Evolutionary conservation across 92 coral and sea anemone species (phyloP).

Genomic region (Ricordea florida): DNA sequence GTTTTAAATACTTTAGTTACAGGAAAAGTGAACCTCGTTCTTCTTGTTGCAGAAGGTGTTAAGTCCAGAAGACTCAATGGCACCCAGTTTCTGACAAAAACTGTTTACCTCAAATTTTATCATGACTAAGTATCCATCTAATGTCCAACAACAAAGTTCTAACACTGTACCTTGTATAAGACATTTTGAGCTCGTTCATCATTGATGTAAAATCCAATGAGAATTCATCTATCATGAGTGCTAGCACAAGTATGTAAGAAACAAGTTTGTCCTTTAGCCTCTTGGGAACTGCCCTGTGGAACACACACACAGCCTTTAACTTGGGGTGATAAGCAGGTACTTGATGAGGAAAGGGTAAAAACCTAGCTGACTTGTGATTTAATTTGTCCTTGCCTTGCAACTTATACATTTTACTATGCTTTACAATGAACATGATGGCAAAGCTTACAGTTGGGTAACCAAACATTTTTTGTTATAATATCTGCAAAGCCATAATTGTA

Average conservation of each 20-base stretch:
- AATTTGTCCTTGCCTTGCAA: neutral
- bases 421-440: no score
- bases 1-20: no score
- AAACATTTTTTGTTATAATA: no score
- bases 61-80: no score
- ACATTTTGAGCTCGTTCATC: conserved; percentile 75
- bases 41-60: no score
- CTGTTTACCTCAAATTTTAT: no score
- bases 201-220: conserved; percentile 68
- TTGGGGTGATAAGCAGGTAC: neutral
- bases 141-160: neutral
- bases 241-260: conserved; percentile 83
- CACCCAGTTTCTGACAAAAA: no score
- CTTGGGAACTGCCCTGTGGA: conserved; percentile 78
- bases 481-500: no score
- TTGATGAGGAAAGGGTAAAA: neutral
- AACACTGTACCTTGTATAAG: conserved; percentile 61
- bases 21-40: no score
- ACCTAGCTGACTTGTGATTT: neutral
- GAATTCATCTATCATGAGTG: conserved; percentile 86
- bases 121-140: no score
- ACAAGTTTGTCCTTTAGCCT: conserved; percentile 86
- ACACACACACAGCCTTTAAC: neutral
- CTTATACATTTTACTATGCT: no score
- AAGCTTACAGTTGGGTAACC: no score